Evolutionary conservation across 2,797 vertebrate genomes (phyloP).

Genomic region (Oreonectes daqikongensis): DNA sequence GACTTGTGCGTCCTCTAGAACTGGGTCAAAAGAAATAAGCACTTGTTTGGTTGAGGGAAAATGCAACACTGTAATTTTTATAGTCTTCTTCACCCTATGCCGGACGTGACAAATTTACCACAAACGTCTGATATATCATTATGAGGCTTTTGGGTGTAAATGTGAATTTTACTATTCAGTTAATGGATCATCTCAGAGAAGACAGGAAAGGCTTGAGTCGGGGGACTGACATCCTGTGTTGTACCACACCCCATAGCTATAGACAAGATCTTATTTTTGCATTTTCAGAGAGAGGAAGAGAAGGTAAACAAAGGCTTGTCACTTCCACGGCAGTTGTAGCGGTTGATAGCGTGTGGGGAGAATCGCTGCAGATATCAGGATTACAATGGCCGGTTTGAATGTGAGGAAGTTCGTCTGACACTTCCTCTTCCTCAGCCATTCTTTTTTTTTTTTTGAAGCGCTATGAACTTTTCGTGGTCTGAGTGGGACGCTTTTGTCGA

Average conservation of each 20-base stretch:
- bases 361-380: constrained; percentile 59
- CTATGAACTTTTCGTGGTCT: constrained; percentile 33
- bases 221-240: constrained; percentile 64
- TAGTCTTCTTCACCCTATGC: background rate
- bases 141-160: constrained; percentile 9
- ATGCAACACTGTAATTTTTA: background rate
- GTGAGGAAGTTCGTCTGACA: constrained; percentile 56
- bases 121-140: background rate
- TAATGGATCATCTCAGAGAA: constrained; percentile 50
- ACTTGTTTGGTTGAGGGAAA: background rate
- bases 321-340: constrained; percentile 49
- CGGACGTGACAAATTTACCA: background rate
- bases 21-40: background rate
- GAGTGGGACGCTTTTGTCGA: background rate
- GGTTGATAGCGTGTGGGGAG: constrained; percentile 33
- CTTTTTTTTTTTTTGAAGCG: constrained; percentile 39
- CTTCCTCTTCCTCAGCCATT: constrained; percentile 24
- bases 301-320: constrained; percentile 51
- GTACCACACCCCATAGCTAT: constrained; percentile 65
- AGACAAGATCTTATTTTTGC: constrained; percentile 68
- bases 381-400: constrained; percentile 54
- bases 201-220: constrained; percentile 67
- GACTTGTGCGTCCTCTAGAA: background rate
- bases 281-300: constrained; percentile 56
- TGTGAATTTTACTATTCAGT: background rate